phyloP scores from a whole-genome alignment of 2,888 invertebrate species.

The Ferdinandea cuprea region DNA sequence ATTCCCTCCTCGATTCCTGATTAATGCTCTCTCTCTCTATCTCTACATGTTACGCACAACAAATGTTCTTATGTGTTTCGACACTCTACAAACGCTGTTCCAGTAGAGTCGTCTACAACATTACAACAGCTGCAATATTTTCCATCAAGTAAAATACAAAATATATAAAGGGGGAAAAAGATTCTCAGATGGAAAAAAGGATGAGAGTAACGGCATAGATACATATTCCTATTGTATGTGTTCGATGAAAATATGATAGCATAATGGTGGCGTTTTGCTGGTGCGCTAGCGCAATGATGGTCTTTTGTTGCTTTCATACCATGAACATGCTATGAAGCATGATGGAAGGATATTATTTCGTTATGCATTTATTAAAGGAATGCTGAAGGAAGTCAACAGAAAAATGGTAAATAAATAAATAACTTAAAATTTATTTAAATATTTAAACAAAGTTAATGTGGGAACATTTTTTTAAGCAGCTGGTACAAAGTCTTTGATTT shows the following conservation, averaged over 20 bases:
- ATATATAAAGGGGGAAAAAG: constrained; percentile 67
- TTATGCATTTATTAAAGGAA: background rate
- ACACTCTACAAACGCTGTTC: constrained; percentile 45
- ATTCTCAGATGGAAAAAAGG: constrained; percentile 60
- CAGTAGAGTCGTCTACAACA: too few relatives aligned
- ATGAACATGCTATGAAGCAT: constrained; percentile 20
- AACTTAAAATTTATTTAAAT: constrained; percentile 28
- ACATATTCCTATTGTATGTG: constrained; percentile 16
- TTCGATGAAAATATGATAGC: constrained; percentile 65
- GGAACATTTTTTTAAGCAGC: too few relatives aligned
- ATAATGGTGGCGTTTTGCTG: constrained; percentile 55
- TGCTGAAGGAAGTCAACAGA: background rate
- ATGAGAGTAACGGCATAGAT: constrained; percentile 40
- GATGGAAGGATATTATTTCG: constrained; percentile 34
- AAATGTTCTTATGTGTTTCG: constrained; percentile 60
- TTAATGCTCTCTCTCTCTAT: too few relatives aligned
- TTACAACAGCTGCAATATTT: constrained; percentile 72
- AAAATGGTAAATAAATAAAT: constrained; percentile 34
- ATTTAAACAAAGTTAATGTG: constrained; percentile 33
- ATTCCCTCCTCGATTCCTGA: constrained; percentile 9
- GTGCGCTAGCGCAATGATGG: constrained; percentile 67
- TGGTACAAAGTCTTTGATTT: too few relatives aligned
- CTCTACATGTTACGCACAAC: constrained; percentile 36
- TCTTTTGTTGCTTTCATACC: constrained; percentile 13
- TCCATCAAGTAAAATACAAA: constrained; percentile 48